These are phyloP conservation scores for Apocheima hispidaria DNA, from an alignment of 2,888 invertebrate species.

Conservation along the genomic window DNA sequence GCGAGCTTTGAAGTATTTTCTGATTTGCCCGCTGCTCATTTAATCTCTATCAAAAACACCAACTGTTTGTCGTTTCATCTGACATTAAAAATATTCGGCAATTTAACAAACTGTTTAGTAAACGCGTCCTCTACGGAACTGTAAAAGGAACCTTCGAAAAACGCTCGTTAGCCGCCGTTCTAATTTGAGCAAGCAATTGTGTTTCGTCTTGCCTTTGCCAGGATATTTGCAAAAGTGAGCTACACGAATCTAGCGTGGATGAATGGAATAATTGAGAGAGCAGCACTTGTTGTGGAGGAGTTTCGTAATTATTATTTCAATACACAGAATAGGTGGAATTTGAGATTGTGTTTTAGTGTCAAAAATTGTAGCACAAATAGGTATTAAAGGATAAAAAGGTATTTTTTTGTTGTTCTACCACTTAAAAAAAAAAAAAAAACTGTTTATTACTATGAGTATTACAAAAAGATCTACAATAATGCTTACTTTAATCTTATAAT, in stretches of 20 bases:
- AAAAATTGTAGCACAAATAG: too few relatives aligned
- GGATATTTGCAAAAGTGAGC: conserved; percentile 41
- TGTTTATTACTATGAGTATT: too few relatives aligned
- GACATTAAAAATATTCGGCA: conserved; percentile 15
- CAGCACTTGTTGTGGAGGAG: background rate
- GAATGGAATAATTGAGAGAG: conserved; percentile 17
- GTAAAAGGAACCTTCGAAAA: conserved; percentile 51
- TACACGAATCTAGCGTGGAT: conserved; percentile 37
- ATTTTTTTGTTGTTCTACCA: too few relatives aligned
- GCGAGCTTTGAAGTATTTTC: too few relatives aligned
- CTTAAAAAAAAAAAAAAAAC: too few relatives aligned
- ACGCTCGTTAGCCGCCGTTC: conserved; percentile 58
- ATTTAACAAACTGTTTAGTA: conserved; percentile 29
- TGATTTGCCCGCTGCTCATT: background rate
- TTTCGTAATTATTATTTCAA: background rate
- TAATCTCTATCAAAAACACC: background rate
- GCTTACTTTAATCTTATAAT: too few relatives aligned
- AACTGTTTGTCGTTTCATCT: too few relatives aligned
- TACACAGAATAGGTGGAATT: background rate
- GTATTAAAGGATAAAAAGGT: too few relatives aligned
- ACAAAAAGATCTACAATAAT: too few relatives aligned
- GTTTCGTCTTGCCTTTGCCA: conserved; percentile 40
- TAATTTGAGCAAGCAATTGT: conserved; percentile 57
- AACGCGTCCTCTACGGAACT: conserved; percentile 29
- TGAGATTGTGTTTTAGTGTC: too few relatives aligned